Evolutionary conservation across 1,140 invertebrate species (phyloP), one percentile per base, ranked within the genome.

Genomic region (Bombus turneri): DNA sequence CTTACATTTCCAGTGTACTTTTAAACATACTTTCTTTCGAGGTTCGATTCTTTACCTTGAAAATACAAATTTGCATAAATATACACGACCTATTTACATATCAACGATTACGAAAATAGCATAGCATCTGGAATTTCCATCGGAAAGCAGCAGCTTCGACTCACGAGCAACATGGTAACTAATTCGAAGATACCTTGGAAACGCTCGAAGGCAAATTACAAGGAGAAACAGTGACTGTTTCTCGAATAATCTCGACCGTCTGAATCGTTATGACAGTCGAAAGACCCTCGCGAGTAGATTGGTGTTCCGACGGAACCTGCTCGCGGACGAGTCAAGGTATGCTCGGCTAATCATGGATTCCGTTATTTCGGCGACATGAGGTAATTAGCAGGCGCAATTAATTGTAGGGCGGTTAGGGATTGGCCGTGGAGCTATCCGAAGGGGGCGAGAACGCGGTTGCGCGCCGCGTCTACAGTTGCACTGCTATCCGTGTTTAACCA

Each of bases 361-460:
- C 82, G 72, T 80, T 86, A 87, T 92, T 91, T 90, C 81, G 75
- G 71, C 69, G 77, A 88, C 85, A 83, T 43, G 87, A 85, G 84
- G 86, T 93, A 91, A 92, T 92, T 91, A 92, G 90, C 81, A 78
- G 85, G 71, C 76, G 88, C 90, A 93, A 93, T 93, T 92, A 92
- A 92, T 93, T 92, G 86, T 83, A 79, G 62, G 69, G 92, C 71
- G 85, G 91, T 87, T 89, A 77, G 87, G 80, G 90, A 85, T 90
- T 89, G 87, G 76, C 31, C 71, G 43, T 83, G 53, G 76, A 69
- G 80, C 78, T 62, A 83, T 81, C 62, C 83, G 74, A 85, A 13
- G 85, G 75, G 57, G 69, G 74, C 71, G 84, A 83, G 88, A 89
- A 83, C 83, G 89, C 81, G 89, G 83, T 86, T 87, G 64, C 75